Percentiles rank a stretch among this genome's conserved stretches.
Evolutionary conservation across 2,113 vertebrate species (phyloP).

Genomic region (Podarcis raffonei): DNA sequence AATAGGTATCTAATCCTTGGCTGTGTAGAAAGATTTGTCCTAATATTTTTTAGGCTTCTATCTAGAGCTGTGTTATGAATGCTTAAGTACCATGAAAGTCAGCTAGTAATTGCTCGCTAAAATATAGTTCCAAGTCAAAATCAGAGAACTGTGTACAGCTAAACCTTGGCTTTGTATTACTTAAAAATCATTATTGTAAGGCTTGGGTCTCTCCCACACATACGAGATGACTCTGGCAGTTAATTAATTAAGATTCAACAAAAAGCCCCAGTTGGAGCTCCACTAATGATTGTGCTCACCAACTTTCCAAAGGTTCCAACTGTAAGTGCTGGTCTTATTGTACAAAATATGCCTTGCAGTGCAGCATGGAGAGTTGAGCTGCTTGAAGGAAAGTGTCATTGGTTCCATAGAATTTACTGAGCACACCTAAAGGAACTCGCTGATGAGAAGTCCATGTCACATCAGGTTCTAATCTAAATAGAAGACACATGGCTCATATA

Average conservation of each 20-base stretch:
- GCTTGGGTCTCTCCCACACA: too few relatives aligned
- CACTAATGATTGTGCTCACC: too few relatives aligned
- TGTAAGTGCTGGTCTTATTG: too few relatives aligned
- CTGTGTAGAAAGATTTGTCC: neutral
- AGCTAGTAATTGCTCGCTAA: neutral
- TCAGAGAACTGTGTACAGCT: neutral
- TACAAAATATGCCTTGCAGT: neutral
- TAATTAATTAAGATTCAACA: too few relatives aligned
- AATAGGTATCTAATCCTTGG: neutral
- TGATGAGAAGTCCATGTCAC: neutral
- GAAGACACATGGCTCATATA: neutral
- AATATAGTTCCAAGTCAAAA: neutral
- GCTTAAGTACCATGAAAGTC: neutral
- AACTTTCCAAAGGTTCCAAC: too few relatives aligned
- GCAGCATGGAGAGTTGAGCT: neutral
- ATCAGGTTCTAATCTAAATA: neutral
- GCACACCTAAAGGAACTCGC: neutral
- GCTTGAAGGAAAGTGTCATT: neutral
- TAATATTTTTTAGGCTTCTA: neutral
- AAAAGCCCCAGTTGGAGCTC: too few relatives aligned
- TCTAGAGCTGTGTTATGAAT: neutral
- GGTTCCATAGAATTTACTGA: neutral
- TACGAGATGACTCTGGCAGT: too few relatives aligned
- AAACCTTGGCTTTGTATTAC: neutral
- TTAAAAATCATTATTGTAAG: neutral